Conservation (phyloP, 2,797 vertebrate species). For the Centropyge bicolor region DNA sequence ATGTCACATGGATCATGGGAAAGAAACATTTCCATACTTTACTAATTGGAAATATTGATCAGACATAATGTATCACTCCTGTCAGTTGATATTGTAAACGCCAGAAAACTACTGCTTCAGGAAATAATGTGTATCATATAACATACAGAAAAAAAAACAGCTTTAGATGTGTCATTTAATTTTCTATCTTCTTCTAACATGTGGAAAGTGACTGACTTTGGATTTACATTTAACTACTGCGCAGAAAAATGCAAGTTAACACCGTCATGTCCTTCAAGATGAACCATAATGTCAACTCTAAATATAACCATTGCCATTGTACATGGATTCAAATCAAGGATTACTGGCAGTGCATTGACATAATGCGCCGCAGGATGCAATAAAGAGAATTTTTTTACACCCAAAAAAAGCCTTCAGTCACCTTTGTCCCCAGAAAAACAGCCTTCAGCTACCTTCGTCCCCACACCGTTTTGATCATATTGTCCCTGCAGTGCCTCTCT, state of each 20-base stretch:
- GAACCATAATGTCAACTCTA: conserved; percentile 10
- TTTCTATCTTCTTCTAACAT: not conserved
- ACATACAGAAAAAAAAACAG: not conserved
- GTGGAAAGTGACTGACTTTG: not conserved
- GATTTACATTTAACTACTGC: not conserved
- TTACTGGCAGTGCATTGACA: conserved; percentile 16
- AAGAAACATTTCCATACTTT: not conserved
- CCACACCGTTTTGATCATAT: conserved; percentile 52
- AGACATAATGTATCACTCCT: not conserved
- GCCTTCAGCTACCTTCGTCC: conserved; percentile 47
- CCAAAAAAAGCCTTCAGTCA: conserved; percentile 39
- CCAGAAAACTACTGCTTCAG: not conserved
- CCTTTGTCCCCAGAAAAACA: conserved; percentile 32
- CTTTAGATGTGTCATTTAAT: not conserved
- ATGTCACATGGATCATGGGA: too few relatives aligned
- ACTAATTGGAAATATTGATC: not conserved
- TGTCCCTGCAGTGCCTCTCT: conserved; percentile 40
- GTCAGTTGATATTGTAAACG: not conserved
- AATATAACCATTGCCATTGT: conserved; percentile 14
- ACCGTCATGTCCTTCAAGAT: conserved; percentile 15
- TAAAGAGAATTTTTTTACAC: conserved; percentile 37
- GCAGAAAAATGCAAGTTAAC: not conserved
- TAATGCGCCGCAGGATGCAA: conserved; percentile 39
- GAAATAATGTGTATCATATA: not conserved
- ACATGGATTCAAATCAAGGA: conserved; percentile 27